Base-by-base conservation (phyloP, 2,888 invertebrate genomes). In the Tridacna gigas region DNA sequence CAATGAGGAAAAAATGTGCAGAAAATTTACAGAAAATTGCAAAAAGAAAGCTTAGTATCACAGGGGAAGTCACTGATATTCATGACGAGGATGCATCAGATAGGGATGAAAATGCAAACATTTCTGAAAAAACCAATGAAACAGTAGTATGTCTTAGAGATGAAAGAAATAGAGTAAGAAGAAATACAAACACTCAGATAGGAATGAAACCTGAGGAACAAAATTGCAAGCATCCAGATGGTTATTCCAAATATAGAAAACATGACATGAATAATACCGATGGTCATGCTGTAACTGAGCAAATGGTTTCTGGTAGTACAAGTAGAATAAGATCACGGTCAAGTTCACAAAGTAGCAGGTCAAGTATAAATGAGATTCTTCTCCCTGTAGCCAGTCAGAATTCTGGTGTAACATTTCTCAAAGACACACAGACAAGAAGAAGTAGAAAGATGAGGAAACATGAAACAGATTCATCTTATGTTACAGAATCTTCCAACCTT, bases 21-120 rank as follows among this genome's bases (percentile, higher is more conserved):
- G 87, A 85, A 45, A 87, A 85, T 25, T 69, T 87, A 7, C 83
- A 74, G 63, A 81, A 77, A 73, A 74, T 87, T 37, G 79, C 86
- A 45, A 66, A 51, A 18, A 22, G 63, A 28, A 69, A 77, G 20
- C 56, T 56, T 15, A 20, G 20, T 56, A 56, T 20, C 11, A 5
- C 56, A 63, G n/a, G 5, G n/a, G 63, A 63, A 63, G 63, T 25
- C 22, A 25, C 63, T 63, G 63, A 26, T 63, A n/a, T 9, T 63
- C 25, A 63, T 56, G 56, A 56, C 3, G 56, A 9, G 56, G 56
- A 56, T 20, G 20, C 1, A 56, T 15, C 18, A 56, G 56, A 20
- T 20, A 20, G 20, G 9, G 56, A 56, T 56, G 56, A 56, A 56
- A 56, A 15, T 56, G 20, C 56, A 56, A 56, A 20, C 9, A 20